Evolutionary conservation across 2,888 invertebrate species (phyloP).

Genomic region (Latrodectus elegans): DNA sequence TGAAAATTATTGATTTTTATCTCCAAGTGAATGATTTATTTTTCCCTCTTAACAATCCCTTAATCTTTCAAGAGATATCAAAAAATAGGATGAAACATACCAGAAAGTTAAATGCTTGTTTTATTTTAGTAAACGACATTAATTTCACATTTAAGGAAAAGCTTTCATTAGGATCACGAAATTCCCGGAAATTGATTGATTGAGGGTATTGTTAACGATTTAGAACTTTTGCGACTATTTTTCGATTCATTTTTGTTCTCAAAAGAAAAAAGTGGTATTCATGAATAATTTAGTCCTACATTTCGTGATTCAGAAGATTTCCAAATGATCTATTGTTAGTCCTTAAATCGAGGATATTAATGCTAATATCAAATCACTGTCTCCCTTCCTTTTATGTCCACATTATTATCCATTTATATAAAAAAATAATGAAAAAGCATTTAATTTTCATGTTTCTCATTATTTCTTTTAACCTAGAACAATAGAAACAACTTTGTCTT

Average conservation of each 20-base stretch:
- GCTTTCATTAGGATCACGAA: conserved; percentile 44
- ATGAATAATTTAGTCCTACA: conserved; percentile 34
- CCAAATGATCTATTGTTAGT: conserved; percentile 2
- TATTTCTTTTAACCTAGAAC: background rate
- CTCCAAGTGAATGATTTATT: too few relatives aligned
- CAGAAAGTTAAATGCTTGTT: too few relatives aligned
- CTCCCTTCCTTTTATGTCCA: background rate
- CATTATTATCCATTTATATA: conserved; percentile 20
- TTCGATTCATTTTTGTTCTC: background rate
- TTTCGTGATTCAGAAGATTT: conserved; percentile 20
- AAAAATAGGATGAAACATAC: too few relatives aligned
- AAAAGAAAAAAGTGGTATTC: background rate
- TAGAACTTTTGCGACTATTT: background rate
- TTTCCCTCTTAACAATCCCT: too few relatives aligned
- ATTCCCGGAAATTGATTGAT: conserved; percentile 8
- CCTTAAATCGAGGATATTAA: conserved; percentile 31
- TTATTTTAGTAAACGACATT: conserved; percentile 11
- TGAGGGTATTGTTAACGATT: conserved; percentile 31
- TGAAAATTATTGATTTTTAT: too few relatives aligned
- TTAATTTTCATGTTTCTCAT: background rate
- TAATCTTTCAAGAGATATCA: too few relatives aligned
- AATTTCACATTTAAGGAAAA: conserved; percentile 55
- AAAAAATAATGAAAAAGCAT: background rate
- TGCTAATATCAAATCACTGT: conserved; percentile 22
- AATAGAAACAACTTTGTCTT: too few relatives aligned